Base-by-base conservation (phyloP, 2,888 invertebrate species). In the Cyclophora punctaria region DNA sequence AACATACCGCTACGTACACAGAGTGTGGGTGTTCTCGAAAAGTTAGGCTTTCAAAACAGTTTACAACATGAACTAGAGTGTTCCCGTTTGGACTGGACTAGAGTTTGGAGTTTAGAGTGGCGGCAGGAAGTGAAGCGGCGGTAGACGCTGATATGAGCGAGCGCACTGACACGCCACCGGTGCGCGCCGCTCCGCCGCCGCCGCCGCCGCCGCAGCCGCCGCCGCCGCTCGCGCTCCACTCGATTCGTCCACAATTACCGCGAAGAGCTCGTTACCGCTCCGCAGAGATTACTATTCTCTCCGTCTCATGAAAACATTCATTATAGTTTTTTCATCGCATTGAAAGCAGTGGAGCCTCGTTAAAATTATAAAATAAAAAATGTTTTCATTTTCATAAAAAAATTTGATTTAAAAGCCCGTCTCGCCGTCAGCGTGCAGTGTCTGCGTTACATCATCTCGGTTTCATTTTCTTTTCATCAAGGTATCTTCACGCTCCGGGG, bases 391-490 rank as follows among this genome's bases (percentile, higher is more conserved):
- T 56, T 58, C 50, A 48, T n/a, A 47, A 58, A 56, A 56, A 56
- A 57, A 54, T 56, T 55, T 41, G 53, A 47, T 51, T 53, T 37
- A 49, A 55, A 45, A 51, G 48, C 45, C 46, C 49, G 45, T 41
- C 48, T 33, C 46, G 41, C 41, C 51, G 53, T 50, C 53, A 43
- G 45, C 42, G 49, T 47, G 55, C 57, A 7, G 47, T 47, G 60
- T 54, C 64, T 63, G 60, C 62, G 63, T 57, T 57, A 59, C 62
- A 55, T 65, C 68, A 67, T 68, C 67, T 66, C 67, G 63, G 75
- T 73, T 75, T 80, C 79, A 80, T 81, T 80, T 80, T 81, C 80
- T 80, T 80, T 81, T 81, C 80, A 81, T 81, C 77, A 78, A 74
- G 76, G 75, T 71, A 72, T 74, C 71, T 80, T 78, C 72, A 75